Base-by-base conservation (phyloP, 2,888 invertebrate species). In the Lasioglossum figueresi region DNA sequence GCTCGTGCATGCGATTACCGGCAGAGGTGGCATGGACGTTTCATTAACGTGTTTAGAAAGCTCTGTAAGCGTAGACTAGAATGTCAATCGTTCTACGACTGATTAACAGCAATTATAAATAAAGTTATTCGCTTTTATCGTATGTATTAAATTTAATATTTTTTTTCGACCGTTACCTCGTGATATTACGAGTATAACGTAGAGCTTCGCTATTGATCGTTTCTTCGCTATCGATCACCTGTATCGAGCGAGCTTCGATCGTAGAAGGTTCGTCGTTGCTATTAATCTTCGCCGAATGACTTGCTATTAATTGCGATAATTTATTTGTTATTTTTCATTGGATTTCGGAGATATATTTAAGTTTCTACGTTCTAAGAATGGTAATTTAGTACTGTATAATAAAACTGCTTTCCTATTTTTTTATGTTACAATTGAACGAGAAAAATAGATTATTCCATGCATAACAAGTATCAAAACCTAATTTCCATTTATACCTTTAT, bases 21-120 rank as follows among this genome's bases (percentile, higher is more conserved):
- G 70, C 12, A 70, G 37, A n/a, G 70, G n/a, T 70, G 70, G 40
- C 70, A 40, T n/a, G 70, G 14, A 70, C n/a, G 34, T 66, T 34
- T 37, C 27, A 59, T 27, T n/a, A n/a, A 10, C 4, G 31, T 59
- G 16, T 59, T 59, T 59, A 4, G 16, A 59, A 66, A 34, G 34
- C 19, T 34, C 8, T 31, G 3, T 3, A 23, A 34, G 23, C 68
- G 23, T 37, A 23, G 12, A 37, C 23, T 37, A 23, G 68, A 68
- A 23, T 37, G 10, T 10, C 19, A 1, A 68, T 37, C 37, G 37
- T 34, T 68, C 37, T 23, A 23, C 34, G 16, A 37, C 23, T 19
- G 34, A 19, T 12, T 68, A 23, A 23, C 4, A 37, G 37, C 4
- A 68, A 19, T 37, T 68, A 5, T 8, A 68, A 4, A 34, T 34